Conservation (phyloP, 2,888 invertebrate genomes). For the Oscheius sp. region DNA sequence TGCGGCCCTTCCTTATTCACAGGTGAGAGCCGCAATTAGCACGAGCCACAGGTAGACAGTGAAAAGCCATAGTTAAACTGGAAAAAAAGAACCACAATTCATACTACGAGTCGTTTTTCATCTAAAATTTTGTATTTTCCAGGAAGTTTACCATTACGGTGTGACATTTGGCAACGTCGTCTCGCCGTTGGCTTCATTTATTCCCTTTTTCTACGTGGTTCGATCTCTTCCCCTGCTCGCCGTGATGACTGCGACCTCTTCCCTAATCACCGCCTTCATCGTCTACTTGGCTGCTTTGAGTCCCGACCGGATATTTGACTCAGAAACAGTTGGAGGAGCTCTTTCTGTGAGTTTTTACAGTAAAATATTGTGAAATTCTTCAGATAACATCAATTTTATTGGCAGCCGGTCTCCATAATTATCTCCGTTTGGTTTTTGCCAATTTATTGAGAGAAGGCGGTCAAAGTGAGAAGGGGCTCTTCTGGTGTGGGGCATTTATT, state of each 20-base stretch:
- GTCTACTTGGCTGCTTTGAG: constrained; percentile 82
- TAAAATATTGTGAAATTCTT: neutral
- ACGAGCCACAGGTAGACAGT: too few relatives aligned
- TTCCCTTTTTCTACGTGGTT: constrained; percentile 77
- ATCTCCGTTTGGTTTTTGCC: constrained; percentile 69
- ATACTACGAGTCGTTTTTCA: neutral
- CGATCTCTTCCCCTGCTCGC: constrained; percentile 35
- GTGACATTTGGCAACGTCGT: constrained; percentile 84
- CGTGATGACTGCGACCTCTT: constrained; percentile 73
- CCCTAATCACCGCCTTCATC: constrained; percentile 80
- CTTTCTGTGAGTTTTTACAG: constrained; percentile 38
- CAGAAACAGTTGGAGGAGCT: constrained; percentile 42
- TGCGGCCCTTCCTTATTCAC: constrained; percentile 86
- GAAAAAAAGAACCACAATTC: neutral
- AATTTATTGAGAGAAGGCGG: constrained; percentile 62
- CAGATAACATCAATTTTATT: constrained; percentile 51
- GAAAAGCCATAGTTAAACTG: too few relatives aligned
- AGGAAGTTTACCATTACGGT: constrained; percentile 82
- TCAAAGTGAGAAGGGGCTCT: constrained; percentile 67
- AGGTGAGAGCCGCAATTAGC: constrained; percentile 71
- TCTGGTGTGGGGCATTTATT: constrained; percentile 75
- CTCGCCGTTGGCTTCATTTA: constrained; percentile 83
- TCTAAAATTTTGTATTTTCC: neutral
- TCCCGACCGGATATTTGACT: constrained; percentile 75
- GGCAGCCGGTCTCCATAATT: constrained; percentile 73